Conservation (phyloP, 2,888 invertebrate genomes). For the Agonum fuliginosum region DNA sequence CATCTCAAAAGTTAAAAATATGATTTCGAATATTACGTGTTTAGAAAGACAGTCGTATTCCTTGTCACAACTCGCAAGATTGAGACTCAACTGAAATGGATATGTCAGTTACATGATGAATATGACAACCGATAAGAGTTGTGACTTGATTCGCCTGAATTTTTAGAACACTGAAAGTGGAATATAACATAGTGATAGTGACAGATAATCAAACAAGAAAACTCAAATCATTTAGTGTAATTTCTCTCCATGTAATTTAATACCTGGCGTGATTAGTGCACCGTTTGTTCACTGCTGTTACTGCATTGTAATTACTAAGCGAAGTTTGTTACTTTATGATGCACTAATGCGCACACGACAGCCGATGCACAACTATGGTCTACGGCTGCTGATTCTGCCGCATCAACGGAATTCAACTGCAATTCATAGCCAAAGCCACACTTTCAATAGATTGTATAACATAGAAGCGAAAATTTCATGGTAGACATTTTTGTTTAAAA, state of each 20-base stretch:
- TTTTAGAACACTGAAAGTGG: background rate
- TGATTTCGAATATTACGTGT: constrained; percentile 23
- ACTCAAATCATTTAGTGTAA: too few relatives aligned
- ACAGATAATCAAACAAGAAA: too few relatives aligned
- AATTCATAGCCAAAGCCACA: too few relatives aligned
- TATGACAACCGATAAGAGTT: constrained; percentile 14
- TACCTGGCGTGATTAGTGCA: constrained; percentile 14
- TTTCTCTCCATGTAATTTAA: too few relatives aligned
- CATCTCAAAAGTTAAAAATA: constrained; percentile 15
- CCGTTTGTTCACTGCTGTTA: background rate
- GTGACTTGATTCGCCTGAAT: constrained; percentile 1
- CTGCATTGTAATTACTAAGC: constrained; percentile 29
- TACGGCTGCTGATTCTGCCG: background rate
- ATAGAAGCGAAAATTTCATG: too few relatives aligned
- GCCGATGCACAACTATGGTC: too few relatives aligned
- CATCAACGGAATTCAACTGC: constrained; percentile 12
- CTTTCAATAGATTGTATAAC: too few relatives aligned
- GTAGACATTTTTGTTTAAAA: too few relatives aligned
- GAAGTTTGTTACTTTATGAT: constrained; percentile 28
- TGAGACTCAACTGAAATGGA: constrained; percentile 30
- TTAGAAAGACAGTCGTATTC: constrained; percentile 11
- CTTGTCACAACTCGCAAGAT: constrained; percentile 20
- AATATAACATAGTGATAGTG: too few relatives aligned
- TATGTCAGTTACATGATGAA: constrained; percentile 19
- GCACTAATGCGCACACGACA: constrained; percentile 26